Conservation (phyloP, 53 echinoderm and acorn worm species). For the Pentamera pediparva region DNA sequence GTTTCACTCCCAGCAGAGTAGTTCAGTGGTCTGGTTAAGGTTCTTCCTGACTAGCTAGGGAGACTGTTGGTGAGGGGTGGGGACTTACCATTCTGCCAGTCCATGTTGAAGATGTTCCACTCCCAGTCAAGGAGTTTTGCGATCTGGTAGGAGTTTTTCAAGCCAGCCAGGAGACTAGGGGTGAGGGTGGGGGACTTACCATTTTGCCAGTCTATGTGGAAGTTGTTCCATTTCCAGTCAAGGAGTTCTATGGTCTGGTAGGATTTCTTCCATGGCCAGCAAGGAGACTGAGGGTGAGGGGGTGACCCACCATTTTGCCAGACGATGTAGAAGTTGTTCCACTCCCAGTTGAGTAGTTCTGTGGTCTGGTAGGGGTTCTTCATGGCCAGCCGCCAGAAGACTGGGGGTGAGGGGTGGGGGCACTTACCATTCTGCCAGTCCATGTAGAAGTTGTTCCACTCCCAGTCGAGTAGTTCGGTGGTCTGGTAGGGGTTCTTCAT, state of each 20-base stretch:
- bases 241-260: slow-evolving; percentile 78
- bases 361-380: slow-evolving; percentile 73
- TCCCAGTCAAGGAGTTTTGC: slow-evolving; percentile 89
- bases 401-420: too few relatives aligned
- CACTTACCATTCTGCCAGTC: slow-evolving; percentile 93
- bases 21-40: slow-evolving; percentile 75
- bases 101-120: slow-evolving; percentile 78
- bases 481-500: slow-evolving; percentile 83
- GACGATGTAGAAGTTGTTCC: slow-evolving; percentile 69
- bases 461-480: slow-evolving; percentile 86
- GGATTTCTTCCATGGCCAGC: slow-evolving; percentile 56
- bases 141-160: slow-evolving; percentile 71
- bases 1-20: slow-evolving; percentile 72
- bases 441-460: slow-evolving; percentile 82
- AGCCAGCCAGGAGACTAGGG: too few relatives aligned
- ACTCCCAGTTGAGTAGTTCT: slow-evolving; percentile 76
- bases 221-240: slow-evolving; percentile 72
- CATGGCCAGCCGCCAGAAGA: too few relatives aligned
- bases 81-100: slow-evolving; percentile 89
- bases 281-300: too few relatives aligned
- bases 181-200: slow-evolving; percentile 50
- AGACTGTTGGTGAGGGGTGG: too few relatives aligned
- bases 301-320: slow-evolving; percentile 78
- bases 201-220: slow-evolving; percentile 91
- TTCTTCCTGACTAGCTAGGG: slow-evolving; percentile 62